These are phyloP conservation scores for Meles meles DNA, from an alignment of 2,113 vertebrate species.

Conservation along the genomic window DNA sequence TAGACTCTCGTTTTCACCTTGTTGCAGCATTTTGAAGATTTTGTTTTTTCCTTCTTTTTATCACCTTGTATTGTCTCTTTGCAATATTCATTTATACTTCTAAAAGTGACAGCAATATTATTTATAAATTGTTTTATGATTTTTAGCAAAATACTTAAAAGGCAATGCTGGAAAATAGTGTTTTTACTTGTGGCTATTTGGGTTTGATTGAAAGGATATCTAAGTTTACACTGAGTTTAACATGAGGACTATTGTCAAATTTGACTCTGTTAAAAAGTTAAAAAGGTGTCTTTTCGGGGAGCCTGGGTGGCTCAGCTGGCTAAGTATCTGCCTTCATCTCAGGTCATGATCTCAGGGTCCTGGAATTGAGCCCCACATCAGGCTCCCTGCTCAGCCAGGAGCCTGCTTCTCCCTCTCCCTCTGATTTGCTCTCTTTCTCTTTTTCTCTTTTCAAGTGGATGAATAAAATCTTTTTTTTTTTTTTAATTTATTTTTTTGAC, in stretches of 20 bases:
- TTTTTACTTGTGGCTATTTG: neutral
- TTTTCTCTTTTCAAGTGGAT: too few species aligned
- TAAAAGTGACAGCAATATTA: neutral
- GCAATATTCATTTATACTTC: neutral
- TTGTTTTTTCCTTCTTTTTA: neutral
- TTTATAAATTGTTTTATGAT: neutral
- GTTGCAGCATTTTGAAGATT: neutral
- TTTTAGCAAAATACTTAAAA: neutral
- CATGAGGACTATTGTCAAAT: neutral
- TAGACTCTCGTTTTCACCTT: neutral
- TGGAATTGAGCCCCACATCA: too few species aligned
- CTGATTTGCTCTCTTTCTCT: too few species aligned
- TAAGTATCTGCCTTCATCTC: neutral
- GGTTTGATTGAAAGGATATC: neutral
- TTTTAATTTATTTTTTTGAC: too few species aligned
- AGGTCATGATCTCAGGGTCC: too few species aligned
- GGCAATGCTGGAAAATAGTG: neutral
- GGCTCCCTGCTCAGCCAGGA: too few species aligned
- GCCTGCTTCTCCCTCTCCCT: too few species aligned
- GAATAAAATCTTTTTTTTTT: too few species aligned
- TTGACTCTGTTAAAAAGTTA: neutral
- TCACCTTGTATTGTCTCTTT: neutral
- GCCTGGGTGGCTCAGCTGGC: neutral
- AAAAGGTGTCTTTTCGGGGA: neutral
- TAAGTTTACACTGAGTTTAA: neutral